Base-by-base conservation (phyloP, 2,113 vertebrate species). In the Leptodactylus fuscus region DNA sequence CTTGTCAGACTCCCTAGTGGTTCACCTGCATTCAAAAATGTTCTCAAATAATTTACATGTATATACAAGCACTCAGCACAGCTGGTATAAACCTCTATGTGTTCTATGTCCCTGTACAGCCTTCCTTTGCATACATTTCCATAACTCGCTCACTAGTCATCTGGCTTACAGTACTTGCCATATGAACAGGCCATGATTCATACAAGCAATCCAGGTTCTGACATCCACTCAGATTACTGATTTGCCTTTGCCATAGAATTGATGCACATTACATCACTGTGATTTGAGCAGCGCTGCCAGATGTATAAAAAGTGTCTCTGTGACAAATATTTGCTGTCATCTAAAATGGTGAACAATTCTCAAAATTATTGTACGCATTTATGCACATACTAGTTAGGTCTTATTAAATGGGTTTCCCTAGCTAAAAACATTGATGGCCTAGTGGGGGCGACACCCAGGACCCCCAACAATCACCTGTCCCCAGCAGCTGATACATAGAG, bases 1-100 rank as follows among this genome's bases (percentile, higher is more conserved):
- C 65, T 73, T 71, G 51, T 18, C 36, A 58, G 49, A 11, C 60
- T 85, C 60, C 60, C 18, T 9, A 20, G 32, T 51, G 29, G 73
- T 38, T 78, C 83, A 85, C 83, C 83, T 86, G 65, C 84, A 86
- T 86, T 73, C 84, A 81, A 81, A 85, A 86, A 86, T 80, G 51
- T 81, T 58, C 77, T 60, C 44, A 11, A 27, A 81, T 22, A n/a
- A 81, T 86, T 81, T 86, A 46, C 84, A 86, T 86, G 36, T 67
- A 55, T 36, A 71, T 41, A 73, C 24, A 77, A 60, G 65, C 6
- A 24, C 58, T 78, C 60, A 49, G 18, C 73, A n/a, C 38, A 65
- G 55, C 41, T n/a, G 55, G 27, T 24, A 48, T 34, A 22, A 48
- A 8, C 53, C 32, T 34, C 41, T 34, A 27, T 67, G 9, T 44